These are phyloP conservation scores for Eulithis prunata DNA, from an alignment of 2,888 invertebrate genomes.

Conservation along the genomic window DNA sequence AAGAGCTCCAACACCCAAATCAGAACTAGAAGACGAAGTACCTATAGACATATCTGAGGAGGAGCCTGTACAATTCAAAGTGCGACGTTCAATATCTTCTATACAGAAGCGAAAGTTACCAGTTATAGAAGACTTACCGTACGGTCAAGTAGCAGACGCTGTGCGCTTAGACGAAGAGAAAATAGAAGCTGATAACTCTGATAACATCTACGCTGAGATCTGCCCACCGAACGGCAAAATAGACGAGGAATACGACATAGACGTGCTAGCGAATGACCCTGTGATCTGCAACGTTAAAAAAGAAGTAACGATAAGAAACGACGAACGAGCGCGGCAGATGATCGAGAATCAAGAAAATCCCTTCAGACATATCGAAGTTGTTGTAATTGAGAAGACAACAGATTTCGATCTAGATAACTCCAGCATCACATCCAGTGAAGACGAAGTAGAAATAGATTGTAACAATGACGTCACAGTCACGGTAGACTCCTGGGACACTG, in stretches of 20 bases:
- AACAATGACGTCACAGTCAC: slow-evolving; percentile 74
- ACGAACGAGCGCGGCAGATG: slow-evolving; percentile 76
- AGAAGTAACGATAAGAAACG: slow-evolving; percentile 77
- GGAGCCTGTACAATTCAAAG: slow-evolving; percentile 74
- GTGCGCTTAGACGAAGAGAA: slow-evolving; percentile 78
- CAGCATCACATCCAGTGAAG: slow-evolving; percentile 74
- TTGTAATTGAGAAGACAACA: slow-evolving; percentile 80
- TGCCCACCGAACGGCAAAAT: slow-evolving; percentile 78
- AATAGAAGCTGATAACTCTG: slow-evolving; percentile 75
- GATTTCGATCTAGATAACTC: slow-evolving; percentile 78
- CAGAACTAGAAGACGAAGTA: slow-evolving; percentile 71
- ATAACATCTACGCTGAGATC: slow-evolving; percentile 89
- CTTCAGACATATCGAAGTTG: slow-evolving; percentile 81
- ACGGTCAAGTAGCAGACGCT: slow-evolving; percentile 88
- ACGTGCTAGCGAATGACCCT: slow-evolving; percentile 76
- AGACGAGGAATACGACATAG: slow-evolving; percentile 78
- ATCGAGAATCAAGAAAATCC: slow-evolving; percentile 77
- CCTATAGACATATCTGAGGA: slow-evolving; percentile 75
- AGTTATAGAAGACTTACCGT: slow-evolving; percentile 87
- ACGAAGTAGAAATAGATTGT: slow-evolving; percentile 68
- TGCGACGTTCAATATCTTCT: slow-evolving; percentile 81
- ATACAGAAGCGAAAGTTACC: slow-evolving; percentile 82
- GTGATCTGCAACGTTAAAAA: slow-evolving; percentile 81
- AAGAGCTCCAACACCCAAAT: slow-evolving; percentile 78
- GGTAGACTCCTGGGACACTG: slow-evolving; percentile 77